Percentiles rank a stretch among this genome's conserved stretches.
These are phyloP conservation scores for Parauchenoglanis ngamensis DNA, from an alignment of 2,797 vertebrate species.

Conservation along the genomic window DNA sequence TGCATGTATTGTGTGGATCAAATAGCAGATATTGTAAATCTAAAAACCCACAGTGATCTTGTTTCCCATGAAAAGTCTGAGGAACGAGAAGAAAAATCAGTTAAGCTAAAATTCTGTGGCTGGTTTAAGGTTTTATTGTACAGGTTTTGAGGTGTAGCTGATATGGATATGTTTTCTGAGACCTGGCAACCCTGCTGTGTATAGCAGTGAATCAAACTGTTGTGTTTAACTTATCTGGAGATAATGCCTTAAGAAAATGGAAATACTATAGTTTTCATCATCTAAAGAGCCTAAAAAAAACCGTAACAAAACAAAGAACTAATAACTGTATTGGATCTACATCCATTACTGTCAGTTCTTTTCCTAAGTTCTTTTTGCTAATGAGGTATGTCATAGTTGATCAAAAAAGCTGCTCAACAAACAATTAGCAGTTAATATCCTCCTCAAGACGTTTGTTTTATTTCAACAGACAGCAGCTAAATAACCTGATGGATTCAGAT, in stretches of 20 bases:
- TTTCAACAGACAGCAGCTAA: neutral
- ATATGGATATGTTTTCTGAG: neutral
- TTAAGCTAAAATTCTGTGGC: neutral
- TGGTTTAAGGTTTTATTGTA: neutral
- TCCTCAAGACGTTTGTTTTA: neutral
- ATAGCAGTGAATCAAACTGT: neutral
- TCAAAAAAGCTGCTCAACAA: neutral
- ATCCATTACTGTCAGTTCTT: neutral
- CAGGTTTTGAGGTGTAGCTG: neutral
- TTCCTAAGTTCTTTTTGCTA: neutral
- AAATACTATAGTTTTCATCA: neutral
- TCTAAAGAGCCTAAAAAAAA: neutral
- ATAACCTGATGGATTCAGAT: neutral
- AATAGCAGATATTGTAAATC: neutral
- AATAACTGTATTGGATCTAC: neutral
- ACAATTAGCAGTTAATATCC: neutral
- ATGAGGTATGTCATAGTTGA: neutral
- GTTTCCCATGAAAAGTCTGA: neutral
- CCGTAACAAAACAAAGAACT: neutral
- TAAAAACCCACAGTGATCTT: neutral
- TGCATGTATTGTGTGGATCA: neutral
- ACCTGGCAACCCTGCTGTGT: neutral
- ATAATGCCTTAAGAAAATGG: neutral
- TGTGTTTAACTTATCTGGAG: neutral
- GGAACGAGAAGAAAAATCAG: neutral